Conservation (phyloP, 2,888 invertebrate species). For the Drosophila cognata region DNA sequence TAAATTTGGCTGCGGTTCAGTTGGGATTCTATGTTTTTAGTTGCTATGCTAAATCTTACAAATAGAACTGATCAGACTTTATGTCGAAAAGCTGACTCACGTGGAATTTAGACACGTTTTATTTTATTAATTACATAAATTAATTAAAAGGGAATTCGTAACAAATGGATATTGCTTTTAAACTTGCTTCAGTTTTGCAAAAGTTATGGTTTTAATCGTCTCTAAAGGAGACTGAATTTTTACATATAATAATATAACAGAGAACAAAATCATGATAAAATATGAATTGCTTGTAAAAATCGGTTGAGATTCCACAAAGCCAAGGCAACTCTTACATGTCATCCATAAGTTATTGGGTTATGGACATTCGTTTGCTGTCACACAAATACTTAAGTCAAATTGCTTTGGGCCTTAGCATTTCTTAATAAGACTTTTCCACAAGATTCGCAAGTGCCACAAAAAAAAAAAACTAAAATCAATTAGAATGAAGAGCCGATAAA, state of each 20-base stretch:
- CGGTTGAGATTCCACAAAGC: background rate
- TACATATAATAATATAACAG: too few relatives aligned
- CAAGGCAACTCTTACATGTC: background rate
- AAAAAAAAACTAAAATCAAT: background rate
- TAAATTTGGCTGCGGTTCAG: conserved; percentile 52
- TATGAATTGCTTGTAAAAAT: background rate
- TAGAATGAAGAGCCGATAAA: conserved; percentile 5
- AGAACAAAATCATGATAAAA: background rate
- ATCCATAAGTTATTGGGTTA: background rate
- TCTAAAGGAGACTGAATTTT: background rate
- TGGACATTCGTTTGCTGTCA: background rate
- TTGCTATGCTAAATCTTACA: conserved; percentile 26
- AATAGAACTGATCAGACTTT: background rate
- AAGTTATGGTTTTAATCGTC: background rate
- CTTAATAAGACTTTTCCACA: background rate
- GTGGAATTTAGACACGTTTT: conserved; percentile 2
- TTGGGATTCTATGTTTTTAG: conserved; percentile 5
- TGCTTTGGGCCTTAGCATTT: background rate
- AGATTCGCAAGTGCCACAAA: background rate
- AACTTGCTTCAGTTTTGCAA: background rate
- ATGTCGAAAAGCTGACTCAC: conserved; percentile 34
- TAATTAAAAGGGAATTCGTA: background rate
- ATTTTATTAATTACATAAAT: background rate
- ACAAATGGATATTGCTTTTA: background rate
- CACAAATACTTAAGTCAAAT: conserved; percentile 19